A percentile compares a stretch with the other conserved stretches of the same genome.
Evolutionary conservation across 2,797 vertebrate species (phyloP).

Genomic region (Graptemys geographica): DNA sequence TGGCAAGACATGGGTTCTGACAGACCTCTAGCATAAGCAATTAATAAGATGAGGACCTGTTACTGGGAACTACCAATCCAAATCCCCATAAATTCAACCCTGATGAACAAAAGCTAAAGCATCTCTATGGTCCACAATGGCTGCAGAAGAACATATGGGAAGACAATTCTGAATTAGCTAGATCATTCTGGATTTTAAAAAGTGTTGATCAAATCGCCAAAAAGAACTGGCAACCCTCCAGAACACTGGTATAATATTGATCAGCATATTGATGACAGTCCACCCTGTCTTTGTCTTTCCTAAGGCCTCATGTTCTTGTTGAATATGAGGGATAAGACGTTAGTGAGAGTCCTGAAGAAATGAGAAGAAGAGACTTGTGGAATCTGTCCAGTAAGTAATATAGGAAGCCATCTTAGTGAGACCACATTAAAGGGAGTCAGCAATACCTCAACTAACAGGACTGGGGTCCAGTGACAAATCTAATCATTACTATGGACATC

Average conservation of each 20-base stretch:
- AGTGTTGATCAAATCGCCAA: not conserved
- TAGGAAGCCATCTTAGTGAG: accelerated
- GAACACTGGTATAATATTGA: not conserved
- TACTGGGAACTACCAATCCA: not conserved
- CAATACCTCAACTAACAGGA: not conserved
- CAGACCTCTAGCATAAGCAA: too few relatives aligned
- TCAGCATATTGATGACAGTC: not conserved
- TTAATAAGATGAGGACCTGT: too few relatives aligned
- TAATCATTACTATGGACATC: too few relatives aligned
- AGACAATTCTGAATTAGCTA: too few relatives aligned
- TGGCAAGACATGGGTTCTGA: too few relatives aligned
- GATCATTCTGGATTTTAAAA: not conserved
- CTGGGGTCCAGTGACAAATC: too few relatives aligned
- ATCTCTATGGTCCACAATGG: not conserved
- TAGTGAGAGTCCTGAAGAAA: not conserved
- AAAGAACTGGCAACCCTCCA: not conserved
- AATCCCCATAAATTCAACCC: not conserved
- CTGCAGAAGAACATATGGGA: not conserved
- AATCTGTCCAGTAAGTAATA: not conserved
- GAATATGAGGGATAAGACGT: not conserved
- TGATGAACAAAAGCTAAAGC: too few relatives aligned
- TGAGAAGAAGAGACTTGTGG: not conserved
- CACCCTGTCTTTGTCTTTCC: not conserved
- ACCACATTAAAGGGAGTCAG: accelerated
- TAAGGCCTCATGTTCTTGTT: not conserved